Conservation (phyloP, 2,797 vertebrate species). For the Tamandua tetradactyla region DNA sequence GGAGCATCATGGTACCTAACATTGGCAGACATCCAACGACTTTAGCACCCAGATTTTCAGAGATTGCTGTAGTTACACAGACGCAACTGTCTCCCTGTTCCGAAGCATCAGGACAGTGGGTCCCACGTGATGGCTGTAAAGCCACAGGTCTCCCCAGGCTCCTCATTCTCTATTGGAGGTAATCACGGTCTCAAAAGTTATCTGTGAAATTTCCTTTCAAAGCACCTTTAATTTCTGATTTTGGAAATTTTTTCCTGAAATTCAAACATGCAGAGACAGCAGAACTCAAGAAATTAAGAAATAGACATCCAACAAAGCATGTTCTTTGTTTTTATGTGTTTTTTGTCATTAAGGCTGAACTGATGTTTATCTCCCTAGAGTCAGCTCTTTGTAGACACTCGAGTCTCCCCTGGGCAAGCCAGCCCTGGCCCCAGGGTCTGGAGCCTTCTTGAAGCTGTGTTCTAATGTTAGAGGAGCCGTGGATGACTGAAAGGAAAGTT, state of each 20-base stretch:
- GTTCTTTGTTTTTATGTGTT: neutral
- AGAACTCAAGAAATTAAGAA: neutral
- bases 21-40: accelerated
- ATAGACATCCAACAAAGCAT: neutral
- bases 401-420: neutral
- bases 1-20: accelerated
- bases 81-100: neutral
- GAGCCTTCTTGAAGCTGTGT: neutral
- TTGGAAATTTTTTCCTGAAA: constrained; percentile 24
- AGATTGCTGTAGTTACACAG: neutral
- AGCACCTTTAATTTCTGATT: constrained; percentile 27
- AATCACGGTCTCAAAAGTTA: constrained; percentile 8
- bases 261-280: neutral
- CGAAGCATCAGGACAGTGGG: neutral
- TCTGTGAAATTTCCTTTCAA: neutral
- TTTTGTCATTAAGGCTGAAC: neutral
- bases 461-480: neutral
- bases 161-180: neutral
- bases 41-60: neutral
- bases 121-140: constrained; percentile 8
- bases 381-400: neutral
- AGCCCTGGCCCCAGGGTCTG: neutral
- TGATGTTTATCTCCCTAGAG: neutral
- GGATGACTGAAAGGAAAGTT: neutral
- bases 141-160: neutral